These are phyloP conservation scores for Strigamia maritima DNA, from an alignment of 2,888 invertebrate genomes.

Conservation along the genomic window DNA sequence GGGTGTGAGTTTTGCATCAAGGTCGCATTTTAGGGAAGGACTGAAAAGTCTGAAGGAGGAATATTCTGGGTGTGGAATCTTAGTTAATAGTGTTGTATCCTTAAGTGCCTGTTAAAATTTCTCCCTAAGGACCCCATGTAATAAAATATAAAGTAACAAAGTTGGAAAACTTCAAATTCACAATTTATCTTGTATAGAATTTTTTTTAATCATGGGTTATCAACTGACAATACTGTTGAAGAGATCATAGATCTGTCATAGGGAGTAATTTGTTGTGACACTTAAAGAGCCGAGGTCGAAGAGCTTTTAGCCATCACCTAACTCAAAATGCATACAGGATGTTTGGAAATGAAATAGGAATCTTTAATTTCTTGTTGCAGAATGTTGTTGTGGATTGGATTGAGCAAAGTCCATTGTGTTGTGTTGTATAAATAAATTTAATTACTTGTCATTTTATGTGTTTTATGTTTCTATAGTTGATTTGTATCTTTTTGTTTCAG, in stretches of 20 bases:
- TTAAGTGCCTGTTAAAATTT: neutral
- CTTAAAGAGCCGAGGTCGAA: neutral
- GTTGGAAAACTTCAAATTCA: neutral
- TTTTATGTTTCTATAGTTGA: neutral
- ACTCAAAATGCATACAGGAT: neutral
- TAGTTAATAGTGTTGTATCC: neutral
- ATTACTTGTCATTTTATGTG: neutral
- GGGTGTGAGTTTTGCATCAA: neutral
- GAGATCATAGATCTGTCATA: neutral
- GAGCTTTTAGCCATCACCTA: neutral
- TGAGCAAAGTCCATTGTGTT: too few species aligned
- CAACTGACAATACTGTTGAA: neutral
- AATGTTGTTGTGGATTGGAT: too few species aligned
- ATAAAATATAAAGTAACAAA: neutral
- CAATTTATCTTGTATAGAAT: neutral
- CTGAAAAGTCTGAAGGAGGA: too few species aligned
- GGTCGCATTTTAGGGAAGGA: neutral
- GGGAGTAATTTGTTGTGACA: neutral
- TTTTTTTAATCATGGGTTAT: neutral
- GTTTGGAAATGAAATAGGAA: neutral
- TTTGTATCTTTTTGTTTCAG: neutral
- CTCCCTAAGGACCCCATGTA: neutral
- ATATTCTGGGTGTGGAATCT: neutral
- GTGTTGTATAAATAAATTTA: too few species aligned
- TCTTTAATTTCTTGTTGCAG: neutral